phyloP scores from a whole-genome alignment of 2,888 invertebrate genomes.

The Sinopyrophorus schimmeli region DNA sequence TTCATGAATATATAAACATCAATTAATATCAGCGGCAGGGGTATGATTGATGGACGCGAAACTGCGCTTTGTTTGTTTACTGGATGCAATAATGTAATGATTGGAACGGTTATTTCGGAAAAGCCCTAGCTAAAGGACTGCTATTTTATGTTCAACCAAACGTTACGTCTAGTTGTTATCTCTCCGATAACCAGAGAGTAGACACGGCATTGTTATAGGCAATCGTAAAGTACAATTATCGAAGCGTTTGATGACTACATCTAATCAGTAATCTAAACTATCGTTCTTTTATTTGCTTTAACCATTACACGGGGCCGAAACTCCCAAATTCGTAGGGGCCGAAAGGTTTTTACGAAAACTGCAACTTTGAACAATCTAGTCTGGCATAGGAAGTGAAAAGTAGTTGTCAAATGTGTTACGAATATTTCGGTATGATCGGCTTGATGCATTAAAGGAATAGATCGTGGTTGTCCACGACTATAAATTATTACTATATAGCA shows the following conservation, averaged over 20 bases:
- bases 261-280: constrained; percentile 28
- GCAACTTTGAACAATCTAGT: no score
- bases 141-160: constrained; percentile 12
- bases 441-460: constrained; percentile 19
- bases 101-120: constrained; percentile 6
- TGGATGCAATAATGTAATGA: constrained; percentile 11
- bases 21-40: constrained; percentile 37
- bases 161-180: constrained; percentile 37
- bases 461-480: constrained; percentile 16
- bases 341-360: no score
- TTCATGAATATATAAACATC: constrained; percentile 44
- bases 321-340: no score
- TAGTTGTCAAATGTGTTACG: no score
- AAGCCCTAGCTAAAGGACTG: constrained; percentile 8
- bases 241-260: constrained; percentile 23
- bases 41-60: constrained; percentile 19
- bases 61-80: constrained; percentile 20
- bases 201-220: constrained; percentile 53
- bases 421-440: constrained; percentile 19
- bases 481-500: constrained; percentile 30
- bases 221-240: constrained; percentile 22
- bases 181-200: constrained; percentile 48
- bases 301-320: no score
- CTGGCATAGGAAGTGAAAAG: no score
- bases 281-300: no score